A percentile compares a stretch with the other conserved stretches of the same genome.
Conservation (phyloP, 2,113 vertebrate genomes). For the Grammomys surdaster region DNA sequence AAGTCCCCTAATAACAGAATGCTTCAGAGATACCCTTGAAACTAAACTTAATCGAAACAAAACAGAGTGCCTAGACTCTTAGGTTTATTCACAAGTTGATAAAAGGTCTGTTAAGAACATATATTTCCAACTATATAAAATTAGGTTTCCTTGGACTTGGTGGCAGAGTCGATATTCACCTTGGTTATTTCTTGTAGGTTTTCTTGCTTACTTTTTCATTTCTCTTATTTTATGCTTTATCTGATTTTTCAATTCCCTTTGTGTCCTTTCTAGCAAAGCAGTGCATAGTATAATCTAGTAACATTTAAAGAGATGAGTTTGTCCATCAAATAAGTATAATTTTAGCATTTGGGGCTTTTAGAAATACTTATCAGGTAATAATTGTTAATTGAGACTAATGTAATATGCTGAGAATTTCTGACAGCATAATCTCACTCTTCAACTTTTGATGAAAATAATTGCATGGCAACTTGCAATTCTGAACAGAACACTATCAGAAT, state of each 20-base stretch:
- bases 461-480: conserved; percentile 27
- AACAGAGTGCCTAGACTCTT: neutral
- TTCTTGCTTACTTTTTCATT: conserved; percentile 4
- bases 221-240: neutral
- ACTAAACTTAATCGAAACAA: neutral
- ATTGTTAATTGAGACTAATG: conserved; percentile 42
- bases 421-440: conserved; percentile 42
- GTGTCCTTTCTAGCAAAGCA: conserved; percentile 17
- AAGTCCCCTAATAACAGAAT: neutral
- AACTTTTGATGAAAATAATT: conserved; percentile 55
- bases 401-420: conserved; percentile 52
- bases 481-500: conserved; percentile 26
- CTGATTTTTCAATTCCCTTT: conserved; percentile 30
- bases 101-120: neutral
- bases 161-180: neutral
- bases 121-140: neutral
- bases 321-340: conserved; percentile 52
- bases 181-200: neutral
- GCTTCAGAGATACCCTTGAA: neutral
- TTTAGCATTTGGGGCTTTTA: conserved; percentile 50
- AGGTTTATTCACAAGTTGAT: neutral
- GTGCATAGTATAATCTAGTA: conserved; percentile 1
- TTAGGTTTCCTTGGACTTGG: neutral
- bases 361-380: conserved; percentile 54
- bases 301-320: conserved; percentile 38